A percentile compares a stretch with the other conserved stretches of the same genome.
Evolutionary conservation across 2,888 invertebrate species (phyloP).

Genomic region (Nebria brevicollis): DNA sequence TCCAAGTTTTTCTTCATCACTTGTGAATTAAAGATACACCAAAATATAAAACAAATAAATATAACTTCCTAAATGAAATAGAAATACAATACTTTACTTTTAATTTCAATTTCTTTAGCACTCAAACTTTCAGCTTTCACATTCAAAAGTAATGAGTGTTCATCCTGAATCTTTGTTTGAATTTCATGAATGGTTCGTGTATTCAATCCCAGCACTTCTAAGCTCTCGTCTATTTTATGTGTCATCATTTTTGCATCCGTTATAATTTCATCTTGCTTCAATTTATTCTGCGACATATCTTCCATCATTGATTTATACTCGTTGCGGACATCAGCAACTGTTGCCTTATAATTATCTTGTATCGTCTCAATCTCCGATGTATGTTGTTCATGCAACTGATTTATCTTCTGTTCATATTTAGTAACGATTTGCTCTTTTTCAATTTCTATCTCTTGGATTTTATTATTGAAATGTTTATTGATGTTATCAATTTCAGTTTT

Average conservation of each 20-base stretch:
- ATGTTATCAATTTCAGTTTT: slow-evolving; percentile 69
- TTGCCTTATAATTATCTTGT: slow-evolving; percentile 66
- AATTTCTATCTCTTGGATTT: slow-evolving; percentile 58
- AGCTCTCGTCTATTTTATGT: slow-evolving; percentile 64
- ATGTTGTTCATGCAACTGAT: slow-evolving; percentile 55
- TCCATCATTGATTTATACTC: slow-evolving; percentile 68
- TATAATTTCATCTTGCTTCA: slow-evolving; percentile 65
- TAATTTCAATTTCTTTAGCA: slow-evolving; percentile 68
- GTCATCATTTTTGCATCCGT: slow-evolving; percentile 66
- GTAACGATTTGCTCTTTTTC: slow-evolving; percentile 56
- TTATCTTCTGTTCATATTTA: slow-evolving; percentile 57
- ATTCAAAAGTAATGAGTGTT: slow-evolving; percentile 62
- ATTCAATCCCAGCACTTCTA: slow-evolving; percentile 65
- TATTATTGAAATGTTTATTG: slow-evolving; percentile 65
- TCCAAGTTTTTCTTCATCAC: slow-evolving; percentile 69
- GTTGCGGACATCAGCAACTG: slow-evolving; percentile 65
- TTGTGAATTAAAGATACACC: slow-evolving; percentile 50
- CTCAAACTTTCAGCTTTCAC: slow-evolving; percentile 66
- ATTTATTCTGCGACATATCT: slow-evolving; percentile 68
- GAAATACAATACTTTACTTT: slow-evolving; percentile 59
- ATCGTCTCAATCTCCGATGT: slow-evolving; percentile 61
- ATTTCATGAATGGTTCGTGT: slow-evolving; percentile 64
- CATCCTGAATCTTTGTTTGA: slow-evolving; percentile 64
- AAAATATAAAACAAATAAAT: no score
- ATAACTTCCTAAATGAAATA: background rate